Evolutionary conservation across 2,888 invertebrate genomes (phyloP), one percentile per base, ranked within the genome.

Genomic region (Rhimphoctona megacephalus): DNA sequence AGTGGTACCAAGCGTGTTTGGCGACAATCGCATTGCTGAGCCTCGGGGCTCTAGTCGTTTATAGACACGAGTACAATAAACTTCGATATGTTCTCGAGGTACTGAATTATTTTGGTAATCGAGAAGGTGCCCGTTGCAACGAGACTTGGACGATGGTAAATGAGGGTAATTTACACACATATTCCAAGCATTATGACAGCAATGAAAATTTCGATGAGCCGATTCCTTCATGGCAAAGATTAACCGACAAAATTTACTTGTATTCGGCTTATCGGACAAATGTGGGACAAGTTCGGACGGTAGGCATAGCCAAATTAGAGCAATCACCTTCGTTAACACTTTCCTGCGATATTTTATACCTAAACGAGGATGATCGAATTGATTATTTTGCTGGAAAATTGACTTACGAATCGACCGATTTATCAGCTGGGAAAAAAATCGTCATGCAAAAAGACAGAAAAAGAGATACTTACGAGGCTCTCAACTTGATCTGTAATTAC

Each of bases 11-110:
- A 94, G 95, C 98, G 70, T 94, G 96, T 77, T 95, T 98, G 77
- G 95, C 97, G 78, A 94, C 97, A 22, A 95, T 97, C 77, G 97
- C 98, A 79, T 94, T 96, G 88, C 93, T 97, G 52, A 98, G 98
- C 93, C 95, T 98, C 52, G 95, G 96, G 22, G 96, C 97, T 19
- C 95, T 98, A 87, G 95, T 98, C 33, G 96, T 98, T 92, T 98
- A 98, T 93, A 96, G 98, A 87, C 97, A 97, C 91, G 98, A 98
- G 94, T 98, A 98, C 92, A 97, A 97, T 93, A 96, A 97, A 67
- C 95, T 98, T 0, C 96, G 97, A 88, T 97, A 97, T 94, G 97
- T 98, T 0, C 94, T 98, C 19, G 97, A 97, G 94, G 98, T 98
- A 11, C 96, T 98, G 7, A 97, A 98, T 93, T 97, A 98, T 92